Evolutionary conservation across 2,113 vertebrate genomes (phyloP).

Genomic region (Nansenia antarctica): DNA sequence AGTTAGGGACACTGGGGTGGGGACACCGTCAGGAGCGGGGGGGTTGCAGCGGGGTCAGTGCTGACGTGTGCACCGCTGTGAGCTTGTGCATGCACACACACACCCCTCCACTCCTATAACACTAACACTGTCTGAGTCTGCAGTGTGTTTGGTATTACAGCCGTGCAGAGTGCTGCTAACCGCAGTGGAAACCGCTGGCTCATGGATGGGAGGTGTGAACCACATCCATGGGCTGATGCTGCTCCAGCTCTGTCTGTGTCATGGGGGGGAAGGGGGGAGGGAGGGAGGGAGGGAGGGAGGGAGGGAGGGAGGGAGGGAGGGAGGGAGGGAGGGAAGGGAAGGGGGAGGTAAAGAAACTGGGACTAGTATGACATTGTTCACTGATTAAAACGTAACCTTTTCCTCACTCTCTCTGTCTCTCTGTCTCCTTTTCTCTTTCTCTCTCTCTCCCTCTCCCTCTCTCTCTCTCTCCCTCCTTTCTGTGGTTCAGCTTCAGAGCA

Average conservation of each 20-base stretch:
- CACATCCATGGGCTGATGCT: neutral
- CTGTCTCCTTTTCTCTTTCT: neutral
- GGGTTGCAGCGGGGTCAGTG: neutral
- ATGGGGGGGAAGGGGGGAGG: no score
- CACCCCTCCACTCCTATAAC: neutral
- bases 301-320: neutral
- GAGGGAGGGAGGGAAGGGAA: no score
- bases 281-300: neutral
- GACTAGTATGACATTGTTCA: neutral
- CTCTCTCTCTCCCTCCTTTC: neutral
- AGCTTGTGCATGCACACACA: no score
- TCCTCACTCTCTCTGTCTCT: neutral
- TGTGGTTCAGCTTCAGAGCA: conserved; percentile 82
- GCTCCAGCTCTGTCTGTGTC: neutral
- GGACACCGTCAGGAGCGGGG: neutral
- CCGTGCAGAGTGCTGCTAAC: no score
- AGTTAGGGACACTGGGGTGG: neutral
- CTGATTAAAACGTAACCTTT: no score
- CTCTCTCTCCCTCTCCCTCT: neutral
- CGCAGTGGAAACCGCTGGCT: no score
- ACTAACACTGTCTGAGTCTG: neutral
- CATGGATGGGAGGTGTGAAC: no score
- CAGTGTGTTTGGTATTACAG: no score
- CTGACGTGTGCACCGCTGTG: neutral
- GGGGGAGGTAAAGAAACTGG: neutral